Percentiles rank a stretch among this genome's conserved stretches.
Evolutionary conservation across 2,113 vertebrate genomes (phyloP).

Genomic region (Picathartes gymnocephalus): DNA sequence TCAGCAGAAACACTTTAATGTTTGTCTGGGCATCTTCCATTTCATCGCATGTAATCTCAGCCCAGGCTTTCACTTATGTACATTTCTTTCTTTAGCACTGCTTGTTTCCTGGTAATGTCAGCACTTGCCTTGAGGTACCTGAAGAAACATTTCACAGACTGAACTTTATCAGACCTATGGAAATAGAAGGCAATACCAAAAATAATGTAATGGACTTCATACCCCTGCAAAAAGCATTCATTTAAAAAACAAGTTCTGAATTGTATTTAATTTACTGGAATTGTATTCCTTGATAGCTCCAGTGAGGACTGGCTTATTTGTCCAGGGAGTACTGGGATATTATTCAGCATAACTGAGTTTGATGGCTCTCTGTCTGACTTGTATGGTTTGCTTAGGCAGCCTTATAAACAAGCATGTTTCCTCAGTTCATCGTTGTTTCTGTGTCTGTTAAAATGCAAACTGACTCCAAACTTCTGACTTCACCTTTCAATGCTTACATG

Average conservation of each 20-base stretch:
- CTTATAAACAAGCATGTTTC: neutral
- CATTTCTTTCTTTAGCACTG: neutral
- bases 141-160: neutral
- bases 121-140: neutral
- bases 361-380: neutral
- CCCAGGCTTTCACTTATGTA: neutral
- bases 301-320: neutral
- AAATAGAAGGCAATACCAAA: neutral
- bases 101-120: neutral
- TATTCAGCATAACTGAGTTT: neutral
- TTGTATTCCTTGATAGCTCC: neutral
- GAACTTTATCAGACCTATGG: neutral
- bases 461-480: neutral
- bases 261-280: neutral
- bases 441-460: neutral
- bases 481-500: neutral
- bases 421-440: neutral
- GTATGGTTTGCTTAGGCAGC: neutral
- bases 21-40: neutral
- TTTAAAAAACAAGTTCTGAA: constrained; percentile 21
- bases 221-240: neutral
- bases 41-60: neutral
- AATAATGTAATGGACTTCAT: neutral
- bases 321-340: neutral
- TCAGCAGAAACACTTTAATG: neutral